Percentiles rank a stretch among this genome's conserved stretches.
Evolutionary conservation across 2,797 vertebrate genomes (phyloP).

Genomic region (Tachyglossus aculeatus): DNA sequence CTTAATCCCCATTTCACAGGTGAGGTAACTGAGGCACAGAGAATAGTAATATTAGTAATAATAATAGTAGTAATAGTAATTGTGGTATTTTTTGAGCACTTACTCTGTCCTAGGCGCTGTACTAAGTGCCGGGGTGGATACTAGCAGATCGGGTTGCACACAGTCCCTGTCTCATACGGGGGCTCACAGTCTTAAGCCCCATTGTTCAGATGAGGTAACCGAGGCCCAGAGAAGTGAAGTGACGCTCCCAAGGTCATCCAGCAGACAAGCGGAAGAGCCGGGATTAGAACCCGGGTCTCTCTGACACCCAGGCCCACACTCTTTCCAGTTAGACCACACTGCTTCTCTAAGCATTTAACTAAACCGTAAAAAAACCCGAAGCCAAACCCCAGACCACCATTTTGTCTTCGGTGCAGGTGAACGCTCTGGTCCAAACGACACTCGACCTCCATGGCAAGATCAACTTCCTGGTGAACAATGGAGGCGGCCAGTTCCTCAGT

Average conservation of each 20-base stretch:
- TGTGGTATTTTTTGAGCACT: too few species aligned
- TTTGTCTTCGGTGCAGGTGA: constrained; percentile 80
- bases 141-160: too few species aligned
- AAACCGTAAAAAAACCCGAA: too few species aligned
- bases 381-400: too few species aligned
- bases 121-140: too few species aligned
- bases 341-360: background rate
- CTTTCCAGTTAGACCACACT: too few species aligned
- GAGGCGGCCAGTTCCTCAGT: constrained; percentile 88
- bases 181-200: background rate
- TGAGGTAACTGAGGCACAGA: too few species aligned
- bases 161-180: background rate
- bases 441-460: constrained; percentile 81
- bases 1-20: too few species aligned
- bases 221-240: background rate
- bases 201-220: background rate
- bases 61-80: too few species aligned
- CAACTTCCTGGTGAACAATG: constrained; percentile 93
- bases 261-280: background rate
- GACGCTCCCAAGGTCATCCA: background rate
- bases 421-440: constrained; percentile 81
- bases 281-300: background rate
- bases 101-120: too few species aligned
- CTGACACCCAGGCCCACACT: background rate
- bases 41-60: too few species aligned